Evolutionary conservation across 2,113 vertebrate species (phyloP).

Genomic region (Bubalus kerabau): DNA sequence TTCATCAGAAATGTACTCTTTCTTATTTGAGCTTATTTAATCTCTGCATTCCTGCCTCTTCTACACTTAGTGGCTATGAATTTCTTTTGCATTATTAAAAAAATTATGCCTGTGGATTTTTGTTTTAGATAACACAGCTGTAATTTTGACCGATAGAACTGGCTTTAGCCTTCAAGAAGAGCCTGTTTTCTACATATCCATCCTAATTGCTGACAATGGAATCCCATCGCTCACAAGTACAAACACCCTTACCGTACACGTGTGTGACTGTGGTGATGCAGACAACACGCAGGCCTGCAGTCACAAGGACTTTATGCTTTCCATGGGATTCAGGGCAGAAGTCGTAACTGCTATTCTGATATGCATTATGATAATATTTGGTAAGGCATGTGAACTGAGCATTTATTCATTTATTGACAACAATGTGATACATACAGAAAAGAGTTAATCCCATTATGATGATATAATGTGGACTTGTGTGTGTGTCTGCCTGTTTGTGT

Average conservation of each 20-base stretch:
- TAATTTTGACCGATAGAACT: constrained; percentile 85
- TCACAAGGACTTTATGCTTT: constrained; percentile 79
- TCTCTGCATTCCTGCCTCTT: background rate
- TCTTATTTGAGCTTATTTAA: background rate
- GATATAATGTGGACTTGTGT: background rate
- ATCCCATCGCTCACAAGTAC: constrained; percentile 88
- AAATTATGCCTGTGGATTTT: constrained; percentile 6
- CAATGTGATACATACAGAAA: background rate
- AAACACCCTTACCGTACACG: constrained; percentile 86
- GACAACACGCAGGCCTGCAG: constrained; percentile 80
- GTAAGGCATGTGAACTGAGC: constrained; percentile 76
- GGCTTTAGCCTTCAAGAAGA: constrained; percentile 86
- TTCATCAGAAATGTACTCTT: background rate
- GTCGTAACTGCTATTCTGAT: constrained; percentile 83
- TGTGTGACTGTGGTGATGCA: constrained; percentile 87
- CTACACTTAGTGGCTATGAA: background rate
- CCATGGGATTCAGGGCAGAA: constrained; percentile 84
- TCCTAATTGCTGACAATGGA: constrained; percentile 91
- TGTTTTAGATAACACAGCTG: constrained; percentile 92
- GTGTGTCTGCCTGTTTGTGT: background rate
- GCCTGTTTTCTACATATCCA: constrained; percentile 82
- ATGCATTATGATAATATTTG: constrained; percentile 83
- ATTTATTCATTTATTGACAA: background rate
- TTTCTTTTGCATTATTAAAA: background rate
- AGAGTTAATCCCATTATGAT: background rate